These are phyloP conservation scores for Cheilosia vulpina DNA, from an alignment of 2,888 invertebrate species.

Conservation along the genomic window DNA sequence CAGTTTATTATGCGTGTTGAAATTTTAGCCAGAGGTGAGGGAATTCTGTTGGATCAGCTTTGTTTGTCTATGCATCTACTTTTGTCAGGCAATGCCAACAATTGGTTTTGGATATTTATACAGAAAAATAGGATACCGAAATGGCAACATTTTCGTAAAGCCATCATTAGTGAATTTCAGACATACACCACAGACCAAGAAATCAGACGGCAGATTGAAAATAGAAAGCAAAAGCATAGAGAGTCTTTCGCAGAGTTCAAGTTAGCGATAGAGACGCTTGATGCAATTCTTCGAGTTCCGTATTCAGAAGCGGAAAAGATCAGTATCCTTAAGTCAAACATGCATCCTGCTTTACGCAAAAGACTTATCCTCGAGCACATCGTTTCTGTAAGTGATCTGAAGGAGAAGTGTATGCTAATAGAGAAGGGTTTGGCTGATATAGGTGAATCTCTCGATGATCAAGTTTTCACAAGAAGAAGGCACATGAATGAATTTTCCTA, in stretches of 20 bases:
- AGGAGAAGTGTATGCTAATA: not conserved
- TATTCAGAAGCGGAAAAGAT: not conserved
- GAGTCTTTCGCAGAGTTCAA: not conserved
- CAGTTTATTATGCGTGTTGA: not conserved
- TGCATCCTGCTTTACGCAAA: not conserved
- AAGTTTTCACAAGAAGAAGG: no score
- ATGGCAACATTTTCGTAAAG: not conserved
- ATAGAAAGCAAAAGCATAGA: not conserved
- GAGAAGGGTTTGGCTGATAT: not conserved
- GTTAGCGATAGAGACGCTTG: not conserved
- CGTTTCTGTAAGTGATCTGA: not conserved
- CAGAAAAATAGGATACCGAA: not conserved
- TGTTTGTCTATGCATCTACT: not conserved
- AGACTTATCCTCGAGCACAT: not conserved
- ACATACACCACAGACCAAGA: no score
- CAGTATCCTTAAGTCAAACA: not conserved
- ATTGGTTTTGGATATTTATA: not conserved
- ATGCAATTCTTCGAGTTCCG: not conserved
- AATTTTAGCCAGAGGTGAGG: constrained; percentile 1
- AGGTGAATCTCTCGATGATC: no score
- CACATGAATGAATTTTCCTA: not conserved
- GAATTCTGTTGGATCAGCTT: no score
- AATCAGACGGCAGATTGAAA: constrained; percentile 3
- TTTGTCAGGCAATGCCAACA: not conserved
- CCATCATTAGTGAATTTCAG: not conserved